Evolutionary conservation across 2,888 invertebrate genomes (phyloP).

Genomic region (Abrostola triplasia): DNA sequence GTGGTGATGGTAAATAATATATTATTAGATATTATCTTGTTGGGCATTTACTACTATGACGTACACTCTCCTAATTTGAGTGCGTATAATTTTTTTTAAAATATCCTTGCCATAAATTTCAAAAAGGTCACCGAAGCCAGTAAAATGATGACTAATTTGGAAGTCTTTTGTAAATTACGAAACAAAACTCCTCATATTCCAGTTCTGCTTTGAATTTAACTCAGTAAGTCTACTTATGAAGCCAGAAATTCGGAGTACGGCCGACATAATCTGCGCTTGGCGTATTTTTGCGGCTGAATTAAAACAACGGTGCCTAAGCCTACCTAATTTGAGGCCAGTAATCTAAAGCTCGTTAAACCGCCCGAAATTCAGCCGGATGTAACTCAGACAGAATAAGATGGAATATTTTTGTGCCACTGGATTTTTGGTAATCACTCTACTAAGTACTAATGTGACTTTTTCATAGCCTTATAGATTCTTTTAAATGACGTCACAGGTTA

Average conservation of each 20-base stretch:
- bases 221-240: constrained; percentile 40
- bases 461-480: too few species aligned
- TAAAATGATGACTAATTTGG: not conserved
- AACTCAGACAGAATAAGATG: not conserved
- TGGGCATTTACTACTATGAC: not conserved
- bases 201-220: constrained; percentile 24
- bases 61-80: not conserved
- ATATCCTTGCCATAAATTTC: not conserved
- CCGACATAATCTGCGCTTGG: constrained; percentile 33
- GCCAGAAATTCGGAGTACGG: constrained; percentile 18
- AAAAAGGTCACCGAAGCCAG: not conserved
- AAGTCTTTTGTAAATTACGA: not conserved
- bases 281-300: constrained; percentile 47
- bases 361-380: constrained; percentile 3
- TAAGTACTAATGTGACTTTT: too few species aligned
- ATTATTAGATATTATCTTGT: too few species aligned
- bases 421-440: too few species aligned
- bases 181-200: constrained; percentile 8
- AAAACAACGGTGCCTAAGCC: constrained; percentile 32
- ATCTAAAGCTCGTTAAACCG: constrained; percentile 38
- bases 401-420: not conserved
- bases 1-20: too few species aligned
- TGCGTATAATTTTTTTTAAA: not conserved
- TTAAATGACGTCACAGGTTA: too few species aligned
- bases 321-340: constrained; percentile 42